Evolutionary conservation across 2,113 vertebrate species (phyloP).

Genomic region (human (Homo sapiens)): GRCh38 chr7:17676001-17676500

Average conservation of each 20-base stretch:
- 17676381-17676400: not conserved
- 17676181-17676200: not conserved
- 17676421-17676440: not conserved
- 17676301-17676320: not conserved
- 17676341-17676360: not conserved
- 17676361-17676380: not conserved
- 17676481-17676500: not conserved
- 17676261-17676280: not conserved
- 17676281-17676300: not conserved
- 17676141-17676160: not conserved
- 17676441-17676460: not conserved
- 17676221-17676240: not conserved
- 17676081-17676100: not conserved
- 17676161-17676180: not conserved
- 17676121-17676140: not conserved
- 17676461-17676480: not conserved
- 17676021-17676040: not conserved
- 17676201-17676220: not conserved
- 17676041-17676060: not conserved
- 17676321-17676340: not conserved
- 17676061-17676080: not conserved
- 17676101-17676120: not conserved
- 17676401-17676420: not conserved
- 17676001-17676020: not conserved
- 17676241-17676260: not conserved